Evolutionary conservation across 1,140 invertebrate genomes (phyloP).

Genomic region (Drosophila nikananu): DNA sequence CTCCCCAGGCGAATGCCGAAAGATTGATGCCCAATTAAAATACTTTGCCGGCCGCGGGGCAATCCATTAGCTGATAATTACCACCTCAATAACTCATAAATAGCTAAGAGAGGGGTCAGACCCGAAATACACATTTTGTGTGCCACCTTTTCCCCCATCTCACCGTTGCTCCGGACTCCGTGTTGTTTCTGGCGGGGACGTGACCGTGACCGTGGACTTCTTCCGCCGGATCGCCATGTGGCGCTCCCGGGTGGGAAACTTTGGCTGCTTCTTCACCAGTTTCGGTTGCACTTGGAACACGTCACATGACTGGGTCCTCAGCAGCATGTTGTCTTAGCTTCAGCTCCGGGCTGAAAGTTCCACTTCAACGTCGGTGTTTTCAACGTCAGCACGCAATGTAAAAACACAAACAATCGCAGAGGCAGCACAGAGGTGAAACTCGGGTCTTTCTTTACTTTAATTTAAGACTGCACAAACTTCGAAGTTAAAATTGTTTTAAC

Average conservation of each 20-base stretch:
- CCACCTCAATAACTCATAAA: slow-evolving; percentile 71
- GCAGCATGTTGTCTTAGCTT: slow-evolving; percentile 71
- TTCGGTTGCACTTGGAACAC: slow-evolving; percentile 86
- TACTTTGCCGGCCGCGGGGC: slow-evolving; percentile 50
- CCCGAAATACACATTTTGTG: slow-evolving; percentile 2
- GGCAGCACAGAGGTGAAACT: slow-evolving; percentile 1
- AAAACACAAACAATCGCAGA: slow-evolving; percentile 57
- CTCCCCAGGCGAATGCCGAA: slow-evolving; percentile 31
- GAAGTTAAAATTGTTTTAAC: not conserved
- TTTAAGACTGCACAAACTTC: slow-evolving; percentile 11
- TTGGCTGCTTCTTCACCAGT: slow-evolving; percentile 87
- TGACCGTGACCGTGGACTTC: slow-evolving; percentile 73
- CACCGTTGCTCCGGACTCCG: slow-evolving; percentile 44
- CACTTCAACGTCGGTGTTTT: too few relatives aligned
- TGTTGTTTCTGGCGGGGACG: slow-evolving; percentile 26
- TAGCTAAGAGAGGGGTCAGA: slow-evolving; percentile 37
- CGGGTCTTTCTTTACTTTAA: slow-evolving; percentile 6
- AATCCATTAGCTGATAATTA: slow-evolving; percentile 69
- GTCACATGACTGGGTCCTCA: slow-evolving; percentile 59
- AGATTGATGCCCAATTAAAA: slow-evolving; percentile 80
- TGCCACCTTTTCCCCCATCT: slow-evolving; percentile 8
- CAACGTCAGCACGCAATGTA: slow-evolving; percentile 43
- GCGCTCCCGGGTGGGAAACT: slow-evolving; percentile 89
- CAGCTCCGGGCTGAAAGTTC: slow-evolving; percentile 31
- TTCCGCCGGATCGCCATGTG: slow-evolving; percentile 88